These are phyloP conservation scores for Hippocampus kuda DNA, from an alignment of 2,797 vertebrate genomes.

Conservation along the genomic window DNA sequence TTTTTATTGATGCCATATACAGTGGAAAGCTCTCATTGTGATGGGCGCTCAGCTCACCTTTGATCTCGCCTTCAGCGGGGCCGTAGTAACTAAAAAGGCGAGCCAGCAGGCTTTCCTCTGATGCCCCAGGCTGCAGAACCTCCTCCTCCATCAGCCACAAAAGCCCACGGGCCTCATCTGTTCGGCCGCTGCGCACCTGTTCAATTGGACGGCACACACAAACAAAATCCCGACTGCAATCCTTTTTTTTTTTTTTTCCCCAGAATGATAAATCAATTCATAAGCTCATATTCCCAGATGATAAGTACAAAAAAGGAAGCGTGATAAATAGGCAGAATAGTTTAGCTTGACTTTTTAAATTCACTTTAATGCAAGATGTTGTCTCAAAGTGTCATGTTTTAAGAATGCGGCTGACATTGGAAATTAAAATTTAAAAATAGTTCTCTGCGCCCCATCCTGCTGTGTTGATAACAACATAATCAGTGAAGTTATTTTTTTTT, in stretches of 20 bases:
- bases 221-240: background rate
- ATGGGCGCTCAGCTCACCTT: slow-evolving; percentile 63
- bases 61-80: slow-evolving; percentile 80
- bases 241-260: too few species aligned
- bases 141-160: slow-evolving; percentile 97
- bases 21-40: background rate
- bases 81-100: slow-evolving; percentile 90
- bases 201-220: background rate
- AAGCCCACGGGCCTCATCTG: slow-evolving; percentile 88
- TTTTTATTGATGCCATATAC: background rate
- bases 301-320: background rate
- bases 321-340: background rate
- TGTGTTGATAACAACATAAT: background rate
- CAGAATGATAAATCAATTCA: background rate
- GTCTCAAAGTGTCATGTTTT: background rate
- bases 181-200: slow-evolving; percentile 79
- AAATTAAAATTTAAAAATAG: background rate
- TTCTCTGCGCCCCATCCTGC: background rate
- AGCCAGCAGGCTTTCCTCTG: slow-evolving; percentile 78
- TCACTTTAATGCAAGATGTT: background rate
- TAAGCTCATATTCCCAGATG: background rate
- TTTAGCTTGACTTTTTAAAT: background rate
- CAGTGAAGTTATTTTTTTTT: background rate
- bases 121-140: slow-evolving; percentile 77
- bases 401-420: background rate